phyloP scores from a whole-genome alignment of 2,113 vertebrate species.

The Acrocephalus arundinaceus region DNA sequence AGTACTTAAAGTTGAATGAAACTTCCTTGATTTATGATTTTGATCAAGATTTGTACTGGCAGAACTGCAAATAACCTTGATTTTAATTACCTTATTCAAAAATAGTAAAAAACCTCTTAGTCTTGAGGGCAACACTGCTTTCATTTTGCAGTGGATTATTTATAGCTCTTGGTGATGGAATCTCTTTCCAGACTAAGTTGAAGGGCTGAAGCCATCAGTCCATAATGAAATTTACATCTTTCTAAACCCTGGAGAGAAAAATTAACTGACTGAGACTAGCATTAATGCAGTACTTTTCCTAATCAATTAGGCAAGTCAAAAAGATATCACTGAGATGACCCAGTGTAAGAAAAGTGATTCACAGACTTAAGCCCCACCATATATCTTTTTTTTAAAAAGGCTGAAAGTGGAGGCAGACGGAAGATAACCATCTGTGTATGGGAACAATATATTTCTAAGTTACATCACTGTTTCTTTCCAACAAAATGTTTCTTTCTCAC shows the following conservation, averaged over 20 bases:
- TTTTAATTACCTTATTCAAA: slow-evolving; percentile 10
- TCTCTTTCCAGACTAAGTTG: neutral
- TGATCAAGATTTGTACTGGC: neutral
- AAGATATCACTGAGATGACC: neutral
- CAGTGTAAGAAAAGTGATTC: neutral
- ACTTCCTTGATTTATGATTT: neutral
- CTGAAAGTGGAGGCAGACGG: neutral
- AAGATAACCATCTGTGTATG: neutral
- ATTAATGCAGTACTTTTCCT: neutral
- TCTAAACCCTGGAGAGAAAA: neutral
- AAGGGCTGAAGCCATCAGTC: neutral
- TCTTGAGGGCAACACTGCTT: neutral
- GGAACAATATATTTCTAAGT: neutral
- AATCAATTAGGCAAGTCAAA: neutral
- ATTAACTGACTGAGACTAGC: neutral
- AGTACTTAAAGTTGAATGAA: neutral
- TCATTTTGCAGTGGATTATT: neutral
- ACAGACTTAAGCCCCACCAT: neutral
- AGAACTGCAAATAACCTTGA: slow-evolving; percentile 4
- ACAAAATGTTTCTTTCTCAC: neutral
- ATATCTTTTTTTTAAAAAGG: neutral
- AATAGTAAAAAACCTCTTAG: neutral
- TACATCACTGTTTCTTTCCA: neutral
- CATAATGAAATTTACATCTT: neutral
- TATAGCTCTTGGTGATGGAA: neutral